Percentiles rank a stretch among this genome's conserved stretches.
These are phyloP conservation scores for Spodoptera littoralis DNA, from an alignment of 2,888 invertebrate genomes.

Conservation along the genomic window DNA sequence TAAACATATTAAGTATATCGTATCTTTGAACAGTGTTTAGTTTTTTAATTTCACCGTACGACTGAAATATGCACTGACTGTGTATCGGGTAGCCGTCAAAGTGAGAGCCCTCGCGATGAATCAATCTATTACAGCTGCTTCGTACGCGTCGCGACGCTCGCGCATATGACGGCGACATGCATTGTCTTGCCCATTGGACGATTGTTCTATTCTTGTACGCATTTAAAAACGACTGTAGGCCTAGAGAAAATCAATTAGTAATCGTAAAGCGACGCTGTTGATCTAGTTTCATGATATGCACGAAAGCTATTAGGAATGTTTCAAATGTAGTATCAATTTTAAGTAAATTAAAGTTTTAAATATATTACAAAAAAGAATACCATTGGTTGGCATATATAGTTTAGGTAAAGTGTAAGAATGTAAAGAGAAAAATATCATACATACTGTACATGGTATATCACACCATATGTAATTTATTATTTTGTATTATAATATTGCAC, in stretches of 20 bases:
- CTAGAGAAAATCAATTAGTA: constrained; percentile 61
- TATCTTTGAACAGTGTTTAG: background rate
- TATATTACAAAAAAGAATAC: no score
- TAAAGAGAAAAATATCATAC: no score
- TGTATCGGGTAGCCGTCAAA: constrained; percentile 44
- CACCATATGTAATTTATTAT: no score
- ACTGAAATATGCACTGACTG: constrained; percentile 28
- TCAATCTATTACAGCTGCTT: constrained; percentile 84
- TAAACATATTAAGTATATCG: background rate
- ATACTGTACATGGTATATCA: no score
- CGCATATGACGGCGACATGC: constrained; percentile 58
- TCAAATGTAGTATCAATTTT: no score
- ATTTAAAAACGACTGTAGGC: constrained; percentile 78
- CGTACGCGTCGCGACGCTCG: constrained; percentile 52
- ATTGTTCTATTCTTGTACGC: constrained; percentile 69
- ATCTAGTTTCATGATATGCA: constrained; percentile 4
- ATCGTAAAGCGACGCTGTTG: constrained; percentile 26
- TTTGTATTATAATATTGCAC: no score
- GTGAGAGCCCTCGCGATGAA: constrained; percentile 64
- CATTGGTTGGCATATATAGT: constrained; percentile 1
- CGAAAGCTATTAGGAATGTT: no score
- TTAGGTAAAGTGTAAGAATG: constrained; percentile 23
- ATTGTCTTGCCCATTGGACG: constrained; percentile 78
- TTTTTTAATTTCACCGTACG: constrained; percentile 12
- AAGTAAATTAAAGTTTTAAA: no score